phyloP scores from a whole-genome alignment of 2,888 invertebrate genomes.

The Caenorhabditis plicata region DNA sequence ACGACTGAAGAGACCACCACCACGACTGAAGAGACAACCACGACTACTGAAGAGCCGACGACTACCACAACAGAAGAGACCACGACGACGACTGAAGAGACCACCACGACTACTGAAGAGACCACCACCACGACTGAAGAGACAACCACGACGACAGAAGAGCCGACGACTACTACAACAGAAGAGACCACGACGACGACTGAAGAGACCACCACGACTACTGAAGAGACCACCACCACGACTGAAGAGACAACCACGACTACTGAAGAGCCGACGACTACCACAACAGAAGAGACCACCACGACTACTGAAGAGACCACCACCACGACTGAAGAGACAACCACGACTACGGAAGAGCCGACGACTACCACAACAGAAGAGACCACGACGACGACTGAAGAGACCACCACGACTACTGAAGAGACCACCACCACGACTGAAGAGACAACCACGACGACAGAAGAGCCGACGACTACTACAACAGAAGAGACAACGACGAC shows the following conservation, averaged over 20 bases:
- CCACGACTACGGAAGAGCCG: conserved; percentile 3
- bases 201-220: conserved; percentile 1
- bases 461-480: conserved; percentile 3
- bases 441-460: conserved; percentile 5
- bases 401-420: conserved; percentile 6
- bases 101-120: conserved; percentile 11
- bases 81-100: conserved; percentile 5
- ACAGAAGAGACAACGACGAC: conserved; percentile 5
- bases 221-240: conserved; percentile 1
- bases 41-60: conserved; percentile 4
- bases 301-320: conserved; percentile 7
- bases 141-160: conserved; percentile 5
- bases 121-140: conserved; percentile 6
- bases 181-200: conserved; percentile 7
- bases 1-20: conserved; percentile 9
- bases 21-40: conserved; percentile 4
- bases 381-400: conserved; percentile 6
- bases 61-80: conserved; percentile 3
- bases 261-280: background rate
- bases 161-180: conserved; percentile 6
- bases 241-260: conserved; percentile 8
- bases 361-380: conserved; percentile 5
- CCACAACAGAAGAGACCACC: conserved; percentile 2
- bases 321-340: conserved; percentile 2
- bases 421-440: conserved; percentile 6